Evolutionary conservation across 2,113 vertebrate genomes (phyloP).

Genomic region (Macrotis lagotis): DNA sequence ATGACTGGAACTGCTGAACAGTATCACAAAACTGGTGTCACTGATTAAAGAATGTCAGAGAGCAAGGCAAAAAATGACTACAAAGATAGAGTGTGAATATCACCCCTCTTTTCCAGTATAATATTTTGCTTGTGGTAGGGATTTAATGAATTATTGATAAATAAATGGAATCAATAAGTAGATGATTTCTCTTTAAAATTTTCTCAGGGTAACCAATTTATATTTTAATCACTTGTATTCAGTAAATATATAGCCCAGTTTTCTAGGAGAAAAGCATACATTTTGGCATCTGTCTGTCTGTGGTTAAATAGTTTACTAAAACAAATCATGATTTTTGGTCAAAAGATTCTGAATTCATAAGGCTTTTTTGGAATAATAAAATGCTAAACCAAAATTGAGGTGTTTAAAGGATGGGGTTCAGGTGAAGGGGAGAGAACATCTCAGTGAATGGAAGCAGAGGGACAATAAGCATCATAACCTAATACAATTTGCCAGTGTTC

Average conservation of each 20-base stretch:
- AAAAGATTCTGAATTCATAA: not conserved
- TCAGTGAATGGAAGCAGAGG: not conserved
- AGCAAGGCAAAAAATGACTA: not conserved
- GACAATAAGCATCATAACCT: not conserved
- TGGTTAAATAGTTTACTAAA: not conserved
- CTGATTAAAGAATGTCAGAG: not conserved
- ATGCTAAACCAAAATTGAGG: not conserved
- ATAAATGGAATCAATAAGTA: not conserved
- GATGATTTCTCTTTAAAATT: not conserved
- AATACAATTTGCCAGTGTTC: not conserved
- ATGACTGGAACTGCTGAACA: no score
- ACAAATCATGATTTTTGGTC: not conserved
- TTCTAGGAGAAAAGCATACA: not conserved
- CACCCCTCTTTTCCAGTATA: not conserved
- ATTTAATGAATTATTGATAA: not conserved
- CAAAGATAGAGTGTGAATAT: not conserved
- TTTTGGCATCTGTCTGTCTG: not conserved
- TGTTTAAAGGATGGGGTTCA: not conserved
- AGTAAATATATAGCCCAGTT: not conserved
- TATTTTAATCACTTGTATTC: no score
- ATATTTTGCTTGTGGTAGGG: not conserved
- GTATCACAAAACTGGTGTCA: not conserved
- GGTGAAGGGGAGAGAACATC: not conserved
- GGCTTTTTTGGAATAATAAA: not conserved
- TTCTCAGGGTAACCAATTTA: not conserved